phyloP scores from a whole-genome alignment of 2,888 invertebrate species.

The Bombyx huttoni region DNA sequence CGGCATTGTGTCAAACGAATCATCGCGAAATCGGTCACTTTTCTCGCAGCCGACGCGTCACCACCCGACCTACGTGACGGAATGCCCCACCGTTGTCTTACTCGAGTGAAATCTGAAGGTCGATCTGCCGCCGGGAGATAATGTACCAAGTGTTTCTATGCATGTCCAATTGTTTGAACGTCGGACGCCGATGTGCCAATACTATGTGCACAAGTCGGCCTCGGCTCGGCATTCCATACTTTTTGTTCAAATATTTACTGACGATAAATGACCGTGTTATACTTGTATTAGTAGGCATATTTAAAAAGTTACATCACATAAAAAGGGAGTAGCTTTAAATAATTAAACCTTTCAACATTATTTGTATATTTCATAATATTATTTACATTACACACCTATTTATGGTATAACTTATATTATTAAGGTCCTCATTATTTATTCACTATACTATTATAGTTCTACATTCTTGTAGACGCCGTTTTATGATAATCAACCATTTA shows the following conservation, averaged over 20 bases:
- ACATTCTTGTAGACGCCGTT: background rate
- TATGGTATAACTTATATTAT: background rate
- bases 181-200: conserved; percentile 7
- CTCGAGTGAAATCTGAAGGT: conserved; percentile 62
- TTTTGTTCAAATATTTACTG: conserved; percentile 1
- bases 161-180: conserved; percentile 11
- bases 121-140: conserved; percentile 33
- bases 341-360: background rate
- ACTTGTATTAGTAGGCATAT: too few species aligned
- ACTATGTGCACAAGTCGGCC: conserved; percentile 3
- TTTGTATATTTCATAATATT: background rate
- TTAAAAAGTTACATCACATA: too few species aligned
- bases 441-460: background rate
- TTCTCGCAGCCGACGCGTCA: conserved; percentile 46
- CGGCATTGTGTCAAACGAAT: conserved; percentile 65
- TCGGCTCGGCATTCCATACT: conserved; percentile 3
- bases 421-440: background rate
- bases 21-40: conserved; percentile 66
- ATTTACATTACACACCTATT: background rate
- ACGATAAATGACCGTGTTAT: background rate
- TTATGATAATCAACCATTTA: background rate
- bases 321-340: background rate
- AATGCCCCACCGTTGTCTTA: conserved; percentile 49
- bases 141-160: conserved; percentile 22
- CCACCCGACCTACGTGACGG: conserved; percentile 45